Evolutionary conservation across 2,113 vertebrate species (phyloP).

Genomic region (Bagarius yarrelli): DNA sequence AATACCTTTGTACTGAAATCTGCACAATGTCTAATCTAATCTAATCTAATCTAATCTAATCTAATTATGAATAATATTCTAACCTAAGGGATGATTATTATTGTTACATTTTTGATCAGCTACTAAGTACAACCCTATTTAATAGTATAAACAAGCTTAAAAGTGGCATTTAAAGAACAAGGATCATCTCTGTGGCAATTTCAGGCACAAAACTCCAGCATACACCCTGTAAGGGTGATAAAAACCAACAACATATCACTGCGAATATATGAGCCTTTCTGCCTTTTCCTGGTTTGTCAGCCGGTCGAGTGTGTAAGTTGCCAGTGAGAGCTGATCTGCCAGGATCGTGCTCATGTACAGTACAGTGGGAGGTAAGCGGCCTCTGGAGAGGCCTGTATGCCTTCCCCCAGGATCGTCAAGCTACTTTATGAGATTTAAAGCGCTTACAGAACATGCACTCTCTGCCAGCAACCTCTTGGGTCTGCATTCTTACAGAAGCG

Average conservation of each 20-base stretch:
- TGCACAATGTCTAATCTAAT: too few relatives aligned
- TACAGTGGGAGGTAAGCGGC: slow-evolving; percentile 4
- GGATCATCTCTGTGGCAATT: slow-evolving; percentile 1
- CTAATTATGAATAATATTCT: neutral
- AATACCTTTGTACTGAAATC: too few relatives aligned
- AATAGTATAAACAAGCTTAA: neutral
- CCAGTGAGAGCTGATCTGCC: slow-evolving; percentile 23
- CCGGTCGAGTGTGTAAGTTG: slow-evolving; percentile 16
- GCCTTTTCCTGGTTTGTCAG: slow-evolving; percentile 13
- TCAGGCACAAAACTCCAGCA: slow-evolving; percentile 27
- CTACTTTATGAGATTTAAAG: slow-evolving; percentile 38
- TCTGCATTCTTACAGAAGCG: slow-evolving; percentile 5
- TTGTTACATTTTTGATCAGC: neutral
- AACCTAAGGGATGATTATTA: neutral
- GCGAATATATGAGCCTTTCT: slow-evolving; percentile 1
- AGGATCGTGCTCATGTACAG: slow-evolving; percentile 13
- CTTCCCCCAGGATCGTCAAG: slow-evolving; percentile 10
- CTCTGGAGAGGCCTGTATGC: neutral
- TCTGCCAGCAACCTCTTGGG: slow-evolving; percentile 32
- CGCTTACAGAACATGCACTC: slow-evolving; percentile 2
- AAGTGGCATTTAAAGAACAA: neutral
- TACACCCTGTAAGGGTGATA: neutral
- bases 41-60: too few relatives aligned
- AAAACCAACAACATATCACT: neutral
- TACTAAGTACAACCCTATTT: neutral